A percentile compares a stretch with the other conserved stretches of the same genome.
These are phyloP conservation scores for Typhlichthys subterraneus DNA, from an alignment of 2,797 vertebrate genomes.

Conservation along the genomic window DNA sequence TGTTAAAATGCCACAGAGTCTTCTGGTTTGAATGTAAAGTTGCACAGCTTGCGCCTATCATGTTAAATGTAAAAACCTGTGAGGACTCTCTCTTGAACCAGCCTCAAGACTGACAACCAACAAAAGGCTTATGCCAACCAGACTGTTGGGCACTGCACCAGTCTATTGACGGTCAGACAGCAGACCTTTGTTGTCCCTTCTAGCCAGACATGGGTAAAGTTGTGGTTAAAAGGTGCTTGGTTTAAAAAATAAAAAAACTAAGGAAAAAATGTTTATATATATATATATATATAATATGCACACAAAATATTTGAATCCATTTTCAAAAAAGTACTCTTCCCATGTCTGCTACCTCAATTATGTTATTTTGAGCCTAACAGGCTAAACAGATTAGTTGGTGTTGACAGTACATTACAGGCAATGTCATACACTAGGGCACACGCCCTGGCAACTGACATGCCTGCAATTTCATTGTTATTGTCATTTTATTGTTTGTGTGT, in stretches of 20 bases:
- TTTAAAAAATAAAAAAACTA: slow-evolving; percentile 17
- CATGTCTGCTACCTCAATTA: slow-evolving; percentile 63
- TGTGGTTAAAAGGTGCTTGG: slow-evolving; percentile 49
- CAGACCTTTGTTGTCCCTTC: slow-evolving; percentile 53
- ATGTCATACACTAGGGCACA: slow-evolving; percentile 41
- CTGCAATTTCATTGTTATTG: slow-evolving; percentile 41
- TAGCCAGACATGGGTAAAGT: slow-evolving; percentile 45
- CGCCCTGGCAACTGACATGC: slow-evolving; percentile 41
- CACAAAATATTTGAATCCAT: slow-evolving; percentile 39
- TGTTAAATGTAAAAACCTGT: slow-evolving; percentile 74
- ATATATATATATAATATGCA: neutral
- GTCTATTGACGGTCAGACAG: slow-evolving; percentile 33
- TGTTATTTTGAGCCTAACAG: slow-evolving; percentile 68
- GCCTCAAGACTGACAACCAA: slow-evolving; percentile 61
- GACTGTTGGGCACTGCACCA: slow-evolving; percentile 1
- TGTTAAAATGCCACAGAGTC: slow-evolving; percentile 99
- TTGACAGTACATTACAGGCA: slow-evolving; percentile 59
- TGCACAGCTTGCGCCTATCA: slow-evolving; percentile 96
- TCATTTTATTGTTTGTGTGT: slow-evolving; percentile 56
- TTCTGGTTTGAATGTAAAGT: slow-evolving; percentile 97
- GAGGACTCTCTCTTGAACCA: slow-evolving; percentile 64
- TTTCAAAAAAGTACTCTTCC: slow-evolving; percentile 44
- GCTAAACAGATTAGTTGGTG: slow-evolving; percentile 62
- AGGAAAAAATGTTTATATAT: neutral
- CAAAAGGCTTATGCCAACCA: slow-evolving; percentile 17